Base-by-base conservation (phyloP, 2,888 invertebrate genomes). In the Camptogramma bilineatum region DNA sequence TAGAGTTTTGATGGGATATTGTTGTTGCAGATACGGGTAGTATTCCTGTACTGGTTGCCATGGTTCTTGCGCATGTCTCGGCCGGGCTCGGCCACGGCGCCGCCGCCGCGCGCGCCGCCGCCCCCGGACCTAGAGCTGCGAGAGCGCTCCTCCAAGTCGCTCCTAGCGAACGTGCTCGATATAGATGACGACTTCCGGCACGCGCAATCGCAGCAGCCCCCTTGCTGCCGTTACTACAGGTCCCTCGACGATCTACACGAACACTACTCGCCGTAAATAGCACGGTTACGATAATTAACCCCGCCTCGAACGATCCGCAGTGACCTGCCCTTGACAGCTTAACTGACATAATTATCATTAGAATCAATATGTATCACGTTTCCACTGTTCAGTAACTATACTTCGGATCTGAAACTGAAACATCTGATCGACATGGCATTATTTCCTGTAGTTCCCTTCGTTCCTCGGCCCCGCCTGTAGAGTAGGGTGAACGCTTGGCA, bases 11-110 rank as follows among this genome's bases (percentile, higher is more conserved):
- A 28, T 28, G 18, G 17, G n/a, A 19, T 13, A 34, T 5, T 52
- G 9, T 58, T 62, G 16, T 71, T 50, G 57, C 94, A 98, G 98
- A 96, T 98, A 83, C 97, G 96, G 88, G 95, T 97, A 83, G 96
- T 99, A 85, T 98, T 99, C 93, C 95, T 99, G 83, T 97, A 97
- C 91, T 99, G 99, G 98, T 94, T 99, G 91, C 99, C 99, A 78
- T 98, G 98, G 96, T 92, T 99, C 80, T 95, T 99, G 86, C 96
- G 99, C 82, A 99, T 99, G 99, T 96, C 96, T 81, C 94, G 95
- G 82, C 95, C 95, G 73, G 95, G 95, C 78, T 92, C 95, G 79
- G 94, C 94, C 71, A 94, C 94, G 81, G 93, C 94, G 66, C 94
- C 95, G 68, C 94, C 95, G 72, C 93, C 95, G 79, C 96, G 97